Conservation (phyloP, 1,140 invertebrate genomes). For the Saccostrea cuccullata region DNA sequence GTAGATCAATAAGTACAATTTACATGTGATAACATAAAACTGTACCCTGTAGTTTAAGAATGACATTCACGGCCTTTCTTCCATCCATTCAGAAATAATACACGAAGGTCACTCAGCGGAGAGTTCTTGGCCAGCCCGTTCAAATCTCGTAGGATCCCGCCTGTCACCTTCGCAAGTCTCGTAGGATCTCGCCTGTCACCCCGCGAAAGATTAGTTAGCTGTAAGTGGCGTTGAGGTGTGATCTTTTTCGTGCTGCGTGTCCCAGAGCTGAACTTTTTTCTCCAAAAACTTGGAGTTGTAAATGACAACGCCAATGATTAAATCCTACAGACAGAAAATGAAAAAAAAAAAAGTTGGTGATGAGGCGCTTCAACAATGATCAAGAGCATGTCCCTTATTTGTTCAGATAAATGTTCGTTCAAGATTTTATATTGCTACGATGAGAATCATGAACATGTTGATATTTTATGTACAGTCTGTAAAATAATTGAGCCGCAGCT, state of each 20-base stretch:
- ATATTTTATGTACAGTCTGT: too few species aligned
- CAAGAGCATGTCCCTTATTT: too few species aligned
- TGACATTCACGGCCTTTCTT: too few species aligned
- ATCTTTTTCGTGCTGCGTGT: conserved; percentile 15
- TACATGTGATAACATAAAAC: too few species aligned
- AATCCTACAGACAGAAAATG: conserved; percentile 8
- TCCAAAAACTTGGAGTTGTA: background rate
- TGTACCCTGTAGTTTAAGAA: too few species aligned
- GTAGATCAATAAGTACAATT: too few species aligned
- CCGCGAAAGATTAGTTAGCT: conserved; percentile 32
- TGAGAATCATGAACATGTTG: too few species aligned
- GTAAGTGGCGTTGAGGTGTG: background rate
- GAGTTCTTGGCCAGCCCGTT: background rate
- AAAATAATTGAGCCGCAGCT: too few species aligned
- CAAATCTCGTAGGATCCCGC: background rate
- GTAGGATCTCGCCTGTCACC: conserved; percentile 26
- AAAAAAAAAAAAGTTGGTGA: background rate
- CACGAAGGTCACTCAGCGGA: conserved; percentile 2
- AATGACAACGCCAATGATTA: conserved; percentile 33
- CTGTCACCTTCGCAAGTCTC: conserved; percentile 3
- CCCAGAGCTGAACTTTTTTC: background rate
- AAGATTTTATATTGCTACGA: too few species aligned
- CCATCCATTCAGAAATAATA: too few species aligned
- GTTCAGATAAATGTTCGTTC: too few species aligned
- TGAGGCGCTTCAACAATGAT: background rate